phyloP scores from a whole-genome alignment of 2,888 invertebrate species.

The Pseudococcus longispinus region DNA sequence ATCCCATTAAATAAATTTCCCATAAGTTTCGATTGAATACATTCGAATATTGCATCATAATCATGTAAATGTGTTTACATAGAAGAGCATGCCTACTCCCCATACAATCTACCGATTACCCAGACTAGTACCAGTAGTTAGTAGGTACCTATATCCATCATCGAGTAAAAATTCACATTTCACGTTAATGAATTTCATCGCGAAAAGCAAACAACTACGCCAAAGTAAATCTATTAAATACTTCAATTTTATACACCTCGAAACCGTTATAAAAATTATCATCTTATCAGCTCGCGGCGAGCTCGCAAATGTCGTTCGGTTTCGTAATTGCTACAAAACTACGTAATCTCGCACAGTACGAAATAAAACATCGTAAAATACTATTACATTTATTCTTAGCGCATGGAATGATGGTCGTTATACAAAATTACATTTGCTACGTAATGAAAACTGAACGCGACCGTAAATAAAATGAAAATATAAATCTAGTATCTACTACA shows the following conservation, averaged over 20 bases:
- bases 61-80: no score
- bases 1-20: no score
- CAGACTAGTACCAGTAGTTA: no score
- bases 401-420: conserved; percentile 5
- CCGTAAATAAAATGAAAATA: not conserved
- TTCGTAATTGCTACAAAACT: not conserved
- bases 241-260: conserved; percentile 5
- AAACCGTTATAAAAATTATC: conserved; percentile 13
- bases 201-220: not conserved
- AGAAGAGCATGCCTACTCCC: no score
- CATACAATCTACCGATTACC: no score
- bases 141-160: not conserved
- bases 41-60: no score
- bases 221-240: conserved; percentile 30
- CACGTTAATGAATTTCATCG: not conserved
- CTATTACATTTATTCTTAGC: conserved; percentile 7
- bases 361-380: not conserved
- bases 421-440: not conserved
- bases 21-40: no score
- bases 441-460: not conserved
- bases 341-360: not conserved
- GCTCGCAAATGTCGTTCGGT: not conserved
- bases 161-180: not conserved
- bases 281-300: not conserved
- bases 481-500: not conserved